Conservation (phyloP, 2,113 vertebrate genomes). For the Oenanthe oenanthe region DNA sequence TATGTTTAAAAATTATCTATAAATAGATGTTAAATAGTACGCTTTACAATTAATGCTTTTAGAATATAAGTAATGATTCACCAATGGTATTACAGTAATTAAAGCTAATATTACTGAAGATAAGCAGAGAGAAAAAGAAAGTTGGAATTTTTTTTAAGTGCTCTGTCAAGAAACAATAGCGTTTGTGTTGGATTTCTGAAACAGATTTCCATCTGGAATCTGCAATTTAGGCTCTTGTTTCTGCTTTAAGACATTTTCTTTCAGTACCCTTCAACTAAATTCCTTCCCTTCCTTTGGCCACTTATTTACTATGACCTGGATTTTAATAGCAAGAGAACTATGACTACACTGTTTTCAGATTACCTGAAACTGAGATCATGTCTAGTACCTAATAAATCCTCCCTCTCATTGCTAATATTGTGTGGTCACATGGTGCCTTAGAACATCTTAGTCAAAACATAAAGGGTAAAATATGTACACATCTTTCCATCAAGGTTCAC, state of each 20-base stretch:
- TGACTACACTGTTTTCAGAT: conserved; percentile 66
- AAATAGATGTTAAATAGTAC: background rate
- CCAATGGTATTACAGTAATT: background rate
- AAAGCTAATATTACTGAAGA: background rate
- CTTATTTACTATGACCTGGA: conserved; percentile 29
- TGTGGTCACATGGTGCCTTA: conserved; percentile 42
- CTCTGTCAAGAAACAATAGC: background rate
- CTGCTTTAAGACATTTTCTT: conserved; percentile 13
- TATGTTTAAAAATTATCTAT: background rate
- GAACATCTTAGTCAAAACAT: conserved; percentile 63
- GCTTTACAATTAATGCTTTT: background rate
- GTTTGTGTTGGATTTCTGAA: background rate
- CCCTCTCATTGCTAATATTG: conserved; percentile 33
- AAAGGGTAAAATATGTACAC: conserved; percentile 60
- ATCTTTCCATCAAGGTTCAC: conserved; percentile 45
- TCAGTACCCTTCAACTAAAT: conserved; percentile 21
- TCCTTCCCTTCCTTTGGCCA: conserved; percentile 32
- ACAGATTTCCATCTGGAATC: conserved; percentile 12
- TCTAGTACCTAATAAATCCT: conserved; percentile 76
- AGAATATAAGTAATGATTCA: background rate
- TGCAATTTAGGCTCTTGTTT: background rate
- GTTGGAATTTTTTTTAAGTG: background rate
- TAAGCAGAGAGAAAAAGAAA: background rate
- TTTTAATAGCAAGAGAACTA: conserved; percentile 51
- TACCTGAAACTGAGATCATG: conserved; percentile 64